Evolutionary conservation across 2,797 vertebrate species (phyloP).

Genomic region (Cynodonichthys magdalenae): DNA sequence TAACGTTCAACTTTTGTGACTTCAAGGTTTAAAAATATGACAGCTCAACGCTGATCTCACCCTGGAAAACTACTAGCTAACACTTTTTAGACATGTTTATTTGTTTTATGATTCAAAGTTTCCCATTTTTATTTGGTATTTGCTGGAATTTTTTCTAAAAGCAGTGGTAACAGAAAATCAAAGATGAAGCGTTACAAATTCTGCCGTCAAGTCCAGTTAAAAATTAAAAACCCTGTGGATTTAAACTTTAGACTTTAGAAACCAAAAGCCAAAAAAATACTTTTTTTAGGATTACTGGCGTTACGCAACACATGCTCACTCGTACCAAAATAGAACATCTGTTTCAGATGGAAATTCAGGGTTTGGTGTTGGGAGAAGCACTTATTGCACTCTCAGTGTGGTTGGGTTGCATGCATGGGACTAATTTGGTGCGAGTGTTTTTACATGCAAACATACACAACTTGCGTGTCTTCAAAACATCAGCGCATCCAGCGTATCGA

Average conservation of each 20-base stretch:
- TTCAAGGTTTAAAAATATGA: not conserved
- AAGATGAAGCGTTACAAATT: constrained; percentile 5
- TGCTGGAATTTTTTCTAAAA: not conserved
- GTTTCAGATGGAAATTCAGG: constrained; percentile 71
- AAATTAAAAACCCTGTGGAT: constrained; percentile 38
- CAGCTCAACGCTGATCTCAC: constrained; percentile 17
- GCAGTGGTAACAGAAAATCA: not conserved
- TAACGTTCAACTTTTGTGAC: not conserved
- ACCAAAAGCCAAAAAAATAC: constrained; percentile 24
- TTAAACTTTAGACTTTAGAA: constrained; percentile 29
- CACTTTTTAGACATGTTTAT: constrained; percentile 1
- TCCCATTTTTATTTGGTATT: constrained; percentile 9
- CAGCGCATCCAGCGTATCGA: constrained; percentile 19
- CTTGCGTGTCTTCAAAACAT: constrained; percentile 55
- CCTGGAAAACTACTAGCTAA: constrained; percentile 9
- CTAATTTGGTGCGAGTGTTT: constrained; percentile 60
- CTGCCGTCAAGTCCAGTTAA: constrained; percentile 24
- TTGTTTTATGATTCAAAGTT: constrained; percentile 23
- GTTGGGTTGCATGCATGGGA: constrained; percentile 74
- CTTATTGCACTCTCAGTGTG: constrained; percentile 54
- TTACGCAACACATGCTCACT: constrained; percentile 73
- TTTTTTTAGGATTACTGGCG: constrained; percentile 60
- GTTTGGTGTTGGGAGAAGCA: constrained; percentile 55
- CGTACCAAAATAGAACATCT: constrained; percentile 65
- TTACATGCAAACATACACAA: constrained; percentile 56